phyloP scores from a whole-genome alignment of 92 coral and sea anemone genomes.

The Porites evermanni region DNA sequence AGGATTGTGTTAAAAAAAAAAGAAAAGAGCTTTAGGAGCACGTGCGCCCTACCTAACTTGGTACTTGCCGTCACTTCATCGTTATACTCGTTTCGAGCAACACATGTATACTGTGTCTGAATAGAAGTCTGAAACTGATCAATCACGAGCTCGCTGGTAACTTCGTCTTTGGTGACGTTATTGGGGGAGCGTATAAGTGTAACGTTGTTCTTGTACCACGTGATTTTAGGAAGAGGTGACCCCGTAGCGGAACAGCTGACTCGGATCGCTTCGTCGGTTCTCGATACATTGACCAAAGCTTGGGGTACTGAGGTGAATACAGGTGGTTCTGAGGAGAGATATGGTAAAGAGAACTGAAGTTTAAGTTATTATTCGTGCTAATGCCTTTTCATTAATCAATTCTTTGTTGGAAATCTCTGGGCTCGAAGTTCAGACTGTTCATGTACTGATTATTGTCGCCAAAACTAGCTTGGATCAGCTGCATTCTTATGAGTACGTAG shows the following conservation, averaged over 20 bases:
- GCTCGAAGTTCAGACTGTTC: too few species aligned
- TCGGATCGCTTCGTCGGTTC: conserved; percentile 13
- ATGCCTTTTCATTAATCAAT: too few species aligned
- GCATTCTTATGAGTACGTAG: too few species aligned
- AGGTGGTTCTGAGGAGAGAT: conserved; percentile 6
- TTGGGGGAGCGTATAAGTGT: background rate
- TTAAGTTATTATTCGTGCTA: too few species aligned
- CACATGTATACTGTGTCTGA: conserved; percentile 64
- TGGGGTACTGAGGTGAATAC: conserved; percentile 1
- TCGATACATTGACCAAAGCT: conserved; percentile 6
- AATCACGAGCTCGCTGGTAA: conserved; percentile 50
- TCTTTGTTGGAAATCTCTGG: too few species aligned
- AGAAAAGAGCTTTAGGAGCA: too few species aligned
- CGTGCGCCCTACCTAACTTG: conserved; percentile 27
- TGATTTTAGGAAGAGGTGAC: conserved; percentile 50
- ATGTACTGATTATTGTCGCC: too few species aligned
- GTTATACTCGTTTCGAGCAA: conserved; percentile 63
- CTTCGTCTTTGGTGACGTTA: conserved; percentile 11
- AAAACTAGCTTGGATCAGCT: too few species aligned
- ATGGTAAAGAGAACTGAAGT: background rate
- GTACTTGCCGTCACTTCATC: conserved; percentile 17
- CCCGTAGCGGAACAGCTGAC: conserved; percentile 53
- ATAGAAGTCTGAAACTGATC: conserved; percentile 55
- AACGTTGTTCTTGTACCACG: conserved; percentile 52
- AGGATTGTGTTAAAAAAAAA: too few species aligned